Conservation (phyloP, 2,888 invertebrate genomes). For the Axea sp. region DNA sequence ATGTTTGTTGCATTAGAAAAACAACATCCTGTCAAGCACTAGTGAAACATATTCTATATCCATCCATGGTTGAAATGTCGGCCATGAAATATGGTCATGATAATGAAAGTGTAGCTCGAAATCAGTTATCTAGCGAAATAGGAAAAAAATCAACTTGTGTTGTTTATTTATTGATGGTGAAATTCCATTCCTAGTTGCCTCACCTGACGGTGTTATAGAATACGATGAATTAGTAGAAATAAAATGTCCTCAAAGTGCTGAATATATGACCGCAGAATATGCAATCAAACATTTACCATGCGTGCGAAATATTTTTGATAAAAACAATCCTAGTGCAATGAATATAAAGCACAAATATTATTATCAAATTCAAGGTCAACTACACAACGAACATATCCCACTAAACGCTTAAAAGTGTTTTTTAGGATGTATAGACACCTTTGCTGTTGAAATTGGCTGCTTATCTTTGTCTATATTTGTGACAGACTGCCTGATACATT, state of each 20-base stretch:
- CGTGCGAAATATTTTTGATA: neutral
- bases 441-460: too few species aligned
- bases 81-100: conserved; percentile 10
- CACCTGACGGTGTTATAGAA: conserved; percentile 56
- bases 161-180: conserved; percentile 66
- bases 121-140: neutral
- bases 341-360: conserved; percentile 1
- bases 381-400: too few species aligned
- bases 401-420: too few species aligned
- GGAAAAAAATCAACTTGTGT: conserved; percentile 53
- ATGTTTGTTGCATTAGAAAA: conserved; percentile 22
- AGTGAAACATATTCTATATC: conserved; percentile 14
- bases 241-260: conserved; percentile 46
- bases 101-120: conserved; percentile 7
- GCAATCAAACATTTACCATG: neutral
- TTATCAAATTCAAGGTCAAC: conserved; percentile 20
- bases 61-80: neutral
- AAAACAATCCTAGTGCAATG: neutral
- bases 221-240: conserved; percentile 58
- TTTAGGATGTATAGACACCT: too few species aligned
- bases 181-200: conserved; percentile 34
- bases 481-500: too few species aligned
- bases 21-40: conserved; percentile 11
- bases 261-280: neutral
- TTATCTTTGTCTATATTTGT: too few species aligned